Conservation (phyloP, 2,797 vertebrate species). For the Acipenser ruthenus region DNA sequence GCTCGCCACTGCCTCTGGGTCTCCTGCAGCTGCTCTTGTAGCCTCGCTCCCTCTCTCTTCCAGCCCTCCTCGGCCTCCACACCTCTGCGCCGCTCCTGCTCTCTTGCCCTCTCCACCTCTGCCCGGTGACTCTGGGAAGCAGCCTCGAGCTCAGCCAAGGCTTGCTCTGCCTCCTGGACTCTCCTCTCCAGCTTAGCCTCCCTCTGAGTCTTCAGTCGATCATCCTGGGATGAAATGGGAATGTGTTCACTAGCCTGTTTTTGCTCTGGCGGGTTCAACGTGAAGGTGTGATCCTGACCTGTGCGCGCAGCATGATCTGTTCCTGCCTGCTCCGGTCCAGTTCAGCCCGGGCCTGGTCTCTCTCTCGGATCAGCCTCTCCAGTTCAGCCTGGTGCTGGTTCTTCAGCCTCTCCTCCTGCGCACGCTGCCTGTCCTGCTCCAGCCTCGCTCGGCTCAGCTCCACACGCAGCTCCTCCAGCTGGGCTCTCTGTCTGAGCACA, state of each 20-base stretch:
- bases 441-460: conserved; percentile 37
- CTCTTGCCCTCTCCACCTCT: conserved; percentile 33
- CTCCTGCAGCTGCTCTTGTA: conserved; percentile 39
- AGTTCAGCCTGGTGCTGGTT: neutral
- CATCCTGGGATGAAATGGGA: neutral
- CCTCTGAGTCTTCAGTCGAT: neutral
- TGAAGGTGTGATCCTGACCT: conserved; percentile 33
- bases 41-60: conserved; percentile 31
- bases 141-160: conserved; percentile 37
- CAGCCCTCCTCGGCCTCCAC: conserved; percentile 36
- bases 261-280: neutral
- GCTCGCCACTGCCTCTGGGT: conserved; percentile 34
- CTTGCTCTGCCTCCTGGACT: neutral
- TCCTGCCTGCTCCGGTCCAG: conserved; percentile 36
- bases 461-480: conserved; percentile 41
- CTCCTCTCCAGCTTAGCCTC: neutral
- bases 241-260: neutral
- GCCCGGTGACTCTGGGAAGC: conserved; percentile 24
- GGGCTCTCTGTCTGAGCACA: conserved; percentile 41
- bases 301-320: conserved; percentile 38
- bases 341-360: conserved; percentile 31
- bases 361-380: neutral
- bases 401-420: too few species aligned
- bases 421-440: neutral
- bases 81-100: conserved; percentile 34